Evolutionary conservation across 2,113 vertebrate species (phyloP), one percentile per base, ranked within the genome.

Genomic region (Isichthys henryi): DNA sequence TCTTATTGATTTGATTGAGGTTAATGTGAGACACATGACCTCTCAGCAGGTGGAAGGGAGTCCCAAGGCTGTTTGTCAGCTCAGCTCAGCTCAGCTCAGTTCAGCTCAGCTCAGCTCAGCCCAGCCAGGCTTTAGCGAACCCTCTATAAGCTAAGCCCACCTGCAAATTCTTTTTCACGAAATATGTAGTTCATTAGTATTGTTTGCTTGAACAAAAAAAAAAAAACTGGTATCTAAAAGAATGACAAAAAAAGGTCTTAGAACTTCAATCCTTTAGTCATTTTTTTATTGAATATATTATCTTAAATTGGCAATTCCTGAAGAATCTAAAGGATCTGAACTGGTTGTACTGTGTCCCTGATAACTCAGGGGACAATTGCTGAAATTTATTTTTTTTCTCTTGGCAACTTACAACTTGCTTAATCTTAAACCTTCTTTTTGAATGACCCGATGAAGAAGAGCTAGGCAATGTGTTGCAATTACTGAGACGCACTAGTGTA

Each of bases 21-120:
- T 92, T 91, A 90, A 92, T 92, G 89, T 90, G 82, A 92, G 89
- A 89, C 90, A 92, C 91, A 15, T 19, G 50, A 43, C 88, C n/a
- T 84, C 89, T 45, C 84, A 13, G 89, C 86, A 85, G 88, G 88
- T 48, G 74, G 87, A 52, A 43, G 83, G 88, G 62, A 77, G 88
- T 19, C 66, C 87, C 70, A 13, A 45, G 52, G 43, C 89, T 84
- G 48, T 23, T 88, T 52, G 50, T 91, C 88, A 91, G 84, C 58
- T 52, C 27, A n/a, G 15, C 80, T 48, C 77, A 86, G 92, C 89
- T 46, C 39, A 39, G 15, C 80, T 48, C 62, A 86, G 92, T n/a
- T 91, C 88, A 91, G 84, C 58, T 52, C 27, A n/a, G 15, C 80
- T 48, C 77, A 86, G 92, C 89, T 46, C 39, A 39, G 15, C 80